phyloP scores from a whole-genome alignment of 2,888 invertebrate genomes.

The Epistrophella euchroma region DNA sequence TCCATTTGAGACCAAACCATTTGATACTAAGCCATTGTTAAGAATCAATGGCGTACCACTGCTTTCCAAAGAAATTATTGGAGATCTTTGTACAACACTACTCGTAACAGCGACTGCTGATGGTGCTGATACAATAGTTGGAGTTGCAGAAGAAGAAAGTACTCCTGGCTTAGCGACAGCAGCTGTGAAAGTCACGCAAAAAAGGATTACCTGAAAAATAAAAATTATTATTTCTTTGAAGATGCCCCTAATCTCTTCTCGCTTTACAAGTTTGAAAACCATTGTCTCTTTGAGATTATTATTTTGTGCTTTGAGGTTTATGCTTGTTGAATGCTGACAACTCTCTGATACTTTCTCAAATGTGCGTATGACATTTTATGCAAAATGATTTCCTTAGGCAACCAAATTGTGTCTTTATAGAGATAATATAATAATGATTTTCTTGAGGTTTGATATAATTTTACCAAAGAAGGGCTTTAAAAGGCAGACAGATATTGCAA shows the following conservation, averaged over 20 bases:
- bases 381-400: background rate
- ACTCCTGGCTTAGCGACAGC: slow-evolving; percentile 48
- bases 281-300: background rate
- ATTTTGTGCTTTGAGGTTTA: background rate
- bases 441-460: too few relatives aligned
- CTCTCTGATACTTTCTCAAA: slow-evolving; percentile 17
- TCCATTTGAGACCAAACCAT: slow-evolving; percentile 7
- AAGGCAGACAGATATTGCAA: background rate
- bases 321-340: background rate
- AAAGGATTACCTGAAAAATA: slow-evolving; percentile 28
- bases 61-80: slow-evolving; percentile 12
- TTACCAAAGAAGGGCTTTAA: background rate
- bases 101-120: background rate
- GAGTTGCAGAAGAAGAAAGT: slow-evolving; percentile 16
- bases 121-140: slow-evolving; percentile 30
- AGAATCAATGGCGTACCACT: slow-evolving; percentile 1
- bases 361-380: slow-evolving; percentile 6
- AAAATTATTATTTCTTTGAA: background rate
- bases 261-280: slow-evolving; percentile 11
- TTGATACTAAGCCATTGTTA: background rate
- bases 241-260: too few relatives aligned
- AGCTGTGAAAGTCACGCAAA: slow-evolving; percentile 21
- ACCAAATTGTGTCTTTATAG: background rate
- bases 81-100: slow-evolving; percentile 13
- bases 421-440: background rate